A percentile compares a stretch with the other conserved stretches of the same genome.
Conservation (phyloP, 2,113 vertebrate species). For the Onychostruthus taczanowskii region DNA sequence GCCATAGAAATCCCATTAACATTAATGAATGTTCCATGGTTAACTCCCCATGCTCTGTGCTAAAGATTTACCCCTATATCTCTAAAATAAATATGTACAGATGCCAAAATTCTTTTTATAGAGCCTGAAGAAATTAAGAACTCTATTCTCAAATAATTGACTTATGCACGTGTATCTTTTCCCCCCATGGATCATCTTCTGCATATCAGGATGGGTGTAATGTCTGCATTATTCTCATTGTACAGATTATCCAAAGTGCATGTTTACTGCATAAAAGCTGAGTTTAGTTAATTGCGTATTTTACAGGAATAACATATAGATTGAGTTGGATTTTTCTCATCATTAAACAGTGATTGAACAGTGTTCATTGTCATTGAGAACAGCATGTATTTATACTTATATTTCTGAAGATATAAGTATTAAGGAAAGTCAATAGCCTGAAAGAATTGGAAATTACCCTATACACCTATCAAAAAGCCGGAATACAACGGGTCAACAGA, state of each 20-base stretch:
- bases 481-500: neutral
- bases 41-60: constrained; percentile 47
- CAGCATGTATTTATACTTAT: neutral
- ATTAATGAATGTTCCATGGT: constrained; percentile 55
- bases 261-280: constrained; percentile 15
- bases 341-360: neutral
- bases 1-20: constrained; percentile 63
- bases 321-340: constrained; percentile 7
- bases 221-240: constrained; percentile 55
- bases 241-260: constrained; percentile 66
- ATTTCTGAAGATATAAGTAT: neutral
- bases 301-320: constrained; percentile 43
- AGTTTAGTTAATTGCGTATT: constrained; percentile 31
- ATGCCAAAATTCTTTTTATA: constrained; percentile 53
- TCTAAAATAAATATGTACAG: constrained; percentile 66
- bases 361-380: neutral
- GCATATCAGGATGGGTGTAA: constrained; percentile 47
- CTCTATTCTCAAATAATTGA: constrained; percentile 58
- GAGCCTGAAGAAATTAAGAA: constrained; percentile 54
- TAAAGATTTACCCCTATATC: constrained; percentile 58
- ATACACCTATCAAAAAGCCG: neutral
- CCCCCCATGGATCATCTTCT: constrained; percentile 2
- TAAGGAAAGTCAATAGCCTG: neutral
- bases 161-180: neutral
- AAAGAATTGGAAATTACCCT: neutral